Conservation (phyloP, 2,888 invertebrate genomes). For the Hemistola chrysoprasaria region DNA sequence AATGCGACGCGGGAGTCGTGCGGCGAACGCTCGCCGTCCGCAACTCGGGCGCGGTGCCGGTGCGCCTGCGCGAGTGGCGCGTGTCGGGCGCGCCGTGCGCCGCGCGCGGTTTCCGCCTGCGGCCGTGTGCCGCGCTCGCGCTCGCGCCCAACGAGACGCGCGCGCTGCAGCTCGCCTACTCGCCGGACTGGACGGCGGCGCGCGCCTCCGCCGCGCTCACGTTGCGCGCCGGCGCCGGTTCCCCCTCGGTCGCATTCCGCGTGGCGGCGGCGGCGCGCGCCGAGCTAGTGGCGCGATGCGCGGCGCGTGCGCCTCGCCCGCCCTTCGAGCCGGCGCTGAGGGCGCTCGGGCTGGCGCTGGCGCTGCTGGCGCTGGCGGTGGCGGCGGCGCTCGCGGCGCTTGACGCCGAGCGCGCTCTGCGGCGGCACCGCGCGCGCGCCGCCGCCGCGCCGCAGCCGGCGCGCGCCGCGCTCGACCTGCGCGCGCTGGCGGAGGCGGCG, state of each 20-base stretch:
- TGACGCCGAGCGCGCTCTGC: slow-evolving; percentile 46
- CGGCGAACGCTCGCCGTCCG: slow-evolving; percentile 74
- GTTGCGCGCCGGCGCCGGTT: slow-evolving; percentile 79
- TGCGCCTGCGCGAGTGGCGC: slow-evolving; percentile 83
- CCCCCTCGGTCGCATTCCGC: slow-evolving; percentile 50
- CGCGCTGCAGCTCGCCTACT: slow-evolving; percentile 48
- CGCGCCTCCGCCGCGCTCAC: slow-evolving; percentile 70
- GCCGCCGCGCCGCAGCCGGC: slow-evolving; percentile 43
- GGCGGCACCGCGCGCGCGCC: slow-evolving; percentile 34
- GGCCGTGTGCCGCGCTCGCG: slow-evolving; percentile 55
- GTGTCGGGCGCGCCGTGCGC: slow-evolving; percentile 53
- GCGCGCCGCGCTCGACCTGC: slow-evolving; percentile 39
- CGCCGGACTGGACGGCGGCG: slow-evolving; percentile 65
- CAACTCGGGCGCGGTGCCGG: slow-evolving; percentile 95
- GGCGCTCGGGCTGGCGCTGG: slow-evolving; percentile 70
- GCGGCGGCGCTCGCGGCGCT: slow-evolving; percentile 54
- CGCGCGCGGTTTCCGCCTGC: slow-evolving; percentile 61
- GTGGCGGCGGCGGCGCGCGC: slow-evolving; percentile 57
- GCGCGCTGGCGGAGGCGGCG: slow-evolving; percentile 26
- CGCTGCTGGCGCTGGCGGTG: slow-evolving; percentile 56
- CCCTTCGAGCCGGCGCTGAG: slow-evolving; percentile 78
- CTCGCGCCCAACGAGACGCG: slow-evolving; percentile 61
- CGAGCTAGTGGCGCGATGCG: slow-evolving; percentile 39
- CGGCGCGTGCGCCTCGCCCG: slow-evolving; percentile 66
- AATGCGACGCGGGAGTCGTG: slow-evolving; percentile 73